A percentile compares a stretch with the other conserved stretches of the same genome.
Evolutionary conservation across 1,140 invertebrate genomes (phyloP).

Genomic region (Limonius californicus): DNA sequence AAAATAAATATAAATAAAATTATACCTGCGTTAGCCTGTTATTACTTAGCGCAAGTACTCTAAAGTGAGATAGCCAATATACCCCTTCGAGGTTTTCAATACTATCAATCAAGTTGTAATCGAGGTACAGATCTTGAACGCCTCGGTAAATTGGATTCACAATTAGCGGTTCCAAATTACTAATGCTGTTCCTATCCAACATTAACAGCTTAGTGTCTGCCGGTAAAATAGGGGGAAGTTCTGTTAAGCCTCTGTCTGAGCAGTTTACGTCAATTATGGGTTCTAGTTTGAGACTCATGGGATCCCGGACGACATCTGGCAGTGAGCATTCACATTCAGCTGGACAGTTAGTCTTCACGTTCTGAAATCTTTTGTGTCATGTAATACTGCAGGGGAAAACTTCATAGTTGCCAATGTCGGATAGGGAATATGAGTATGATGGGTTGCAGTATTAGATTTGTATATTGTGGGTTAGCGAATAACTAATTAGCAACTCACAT

Average conservation of each 20-base stretch:
- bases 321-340: constrained; percentile 44
- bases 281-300: constrained; percentile 43
- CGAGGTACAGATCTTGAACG: constrained; percentile 69
- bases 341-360: constrained; percentile 36
- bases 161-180: constrained; percentile 50
- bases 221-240: constrained; percentile 54
- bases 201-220: constrained; percentile 54
- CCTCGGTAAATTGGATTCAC: constrained; percentile 61
- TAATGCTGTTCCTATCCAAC: constrained; percentile 51
- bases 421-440: no score
- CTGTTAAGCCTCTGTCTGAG: constrained; percentile 48
- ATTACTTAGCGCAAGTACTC: constrained; percentile 66
- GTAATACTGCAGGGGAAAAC: constrained; percentile 35
- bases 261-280: constrained; percentile 57
- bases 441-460: no score
- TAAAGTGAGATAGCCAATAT: constrained; percentile 70
- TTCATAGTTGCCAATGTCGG: constrained; percentile 23
- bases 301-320: constrained; percentile 48
- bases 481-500: constrained; percentile 17
- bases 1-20: background rate
- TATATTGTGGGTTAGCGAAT: no score
- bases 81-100: constrained; percentile 70
- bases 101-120: constrained; percentile 67
- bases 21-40: constrained; percentile 71
- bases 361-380: constrained; percentile 34